These are phyloP conservation scores for Stegophylla sp. DNA, from an alignment of 2,888 invertebrate species.

Conservation along the genomic window DNA sequence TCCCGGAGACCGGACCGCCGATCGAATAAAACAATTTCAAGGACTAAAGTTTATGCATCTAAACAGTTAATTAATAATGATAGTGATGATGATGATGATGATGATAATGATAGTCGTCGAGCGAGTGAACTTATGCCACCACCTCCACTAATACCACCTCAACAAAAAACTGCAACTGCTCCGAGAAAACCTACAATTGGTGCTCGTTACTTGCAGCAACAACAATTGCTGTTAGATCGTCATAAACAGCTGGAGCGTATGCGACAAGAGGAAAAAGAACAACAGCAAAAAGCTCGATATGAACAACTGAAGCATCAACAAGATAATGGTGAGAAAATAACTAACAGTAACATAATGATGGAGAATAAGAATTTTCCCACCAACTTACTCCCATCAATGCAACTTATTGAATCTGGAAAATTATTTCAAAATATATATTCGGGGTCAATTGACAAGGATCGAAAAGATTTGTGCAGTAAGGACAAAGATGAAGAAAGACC, in stretches of 20 bases:
- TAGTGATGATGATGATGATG: no score
- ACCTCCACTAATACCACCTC: neutral
- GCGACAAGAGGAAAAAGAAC: neutral
- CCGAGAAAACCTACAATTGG: conserved; percentile 15
- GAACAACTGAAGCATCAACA: neutral
- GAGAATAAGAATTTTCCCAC: neutral
- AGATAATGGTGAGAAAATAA: neutral
- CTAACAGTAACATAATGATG: neutral
- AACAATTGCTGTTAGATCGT: neutral
- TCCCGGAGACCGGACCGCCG: neutral
- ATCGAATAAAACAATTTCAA: neutral
- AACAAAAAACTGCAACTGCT: neutral
- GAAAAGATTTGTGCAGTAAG: neutral
- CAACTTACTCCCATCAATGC: neutral
- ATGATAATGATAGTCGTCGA: neutral
- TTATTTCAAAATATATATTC: neutral
- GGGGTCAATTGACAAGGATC: neutral
- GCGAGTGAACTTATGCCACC: conserved; percentile 28
- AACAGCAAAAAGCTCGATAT: neutral
- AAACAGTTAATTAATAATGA: no score
- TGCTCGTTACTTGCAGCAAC: conserved; percentile 12
- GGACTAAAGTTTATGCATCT: neutral
- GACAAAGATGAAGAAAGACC: neutral
- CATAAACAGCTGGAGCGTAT: conserved; percentile 3
- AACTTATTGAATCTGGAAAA: no score